Conservation (phyloP, 2,888 invertebrate genomes). For the Glomeris marginata region DNA sequence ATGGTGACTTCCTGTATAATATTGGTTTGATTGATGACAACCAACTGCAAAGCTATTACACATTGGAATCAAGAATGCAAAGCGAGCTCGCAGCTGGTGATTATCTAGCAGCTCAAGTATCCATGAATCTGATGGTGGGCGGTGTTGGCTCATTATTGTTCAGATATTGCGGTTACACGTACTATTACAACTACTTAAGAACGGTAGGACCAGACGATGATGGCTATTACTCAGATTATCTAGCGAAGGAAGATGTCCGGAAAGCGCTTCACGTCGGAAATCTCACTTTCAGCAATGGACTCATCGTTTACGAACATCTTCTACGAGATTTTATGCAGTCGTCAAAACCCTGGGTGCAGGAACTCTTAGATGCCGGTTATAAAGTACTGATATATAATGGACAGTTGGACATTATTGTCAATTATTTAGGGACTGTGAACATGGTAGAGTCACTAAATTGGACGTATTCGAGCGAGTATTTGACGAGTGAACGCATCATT, state of each 20-base stretch:
- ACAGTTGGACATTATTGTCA: conserved; percentile 56
- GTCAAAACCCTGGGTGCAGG: conserved; percentile 42
- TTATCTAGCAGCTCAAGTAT: neutral
- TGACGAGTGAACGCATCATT: conserved; percentile 10
- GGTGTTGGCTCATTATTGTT: conserved; percentile 17
- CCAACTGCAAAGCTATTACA: conserved; percentile 19
- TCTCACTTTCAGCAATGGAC: conserved; percentile 20
- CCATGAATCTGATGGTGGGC: conserved; percentile 16
- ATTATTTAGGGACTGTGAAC: conserved; percentile 17
- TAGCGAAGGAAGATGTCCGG: conserved; percentile 19
- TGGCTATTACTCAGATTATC: conserved; percentile 17
- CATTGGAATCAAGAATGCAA: conserved; percentile 14
- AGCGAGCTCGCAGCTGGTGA: no score
- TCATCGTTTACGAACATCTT: conserved; percentile 24
- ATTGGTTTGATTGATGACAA: conserved; percentile 23
- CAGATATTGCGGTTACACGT: conserved; percentile 4
- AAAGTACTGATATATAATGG: conserved; percentile 75
- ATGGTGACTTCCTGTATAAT: conserved; percentile 30
- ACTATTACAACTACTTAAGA: conserved; percentile 8
- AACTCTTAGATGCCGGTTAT: conserved; percentile 45
- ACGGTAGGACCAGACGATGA: conserved; percentile 22
- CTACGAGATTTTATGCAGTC: conserved; percentile 25
- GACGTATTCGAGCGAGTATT: conserved; percentile 8
- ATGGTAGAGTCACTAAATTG: conserved; percentile 23
- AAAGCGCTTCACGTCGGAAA: conserved; percentile 30